Evolutionary conservation across 2,113 vertebrate species (phyloP).

Genomic region (Pao palembangensis): DNA sequence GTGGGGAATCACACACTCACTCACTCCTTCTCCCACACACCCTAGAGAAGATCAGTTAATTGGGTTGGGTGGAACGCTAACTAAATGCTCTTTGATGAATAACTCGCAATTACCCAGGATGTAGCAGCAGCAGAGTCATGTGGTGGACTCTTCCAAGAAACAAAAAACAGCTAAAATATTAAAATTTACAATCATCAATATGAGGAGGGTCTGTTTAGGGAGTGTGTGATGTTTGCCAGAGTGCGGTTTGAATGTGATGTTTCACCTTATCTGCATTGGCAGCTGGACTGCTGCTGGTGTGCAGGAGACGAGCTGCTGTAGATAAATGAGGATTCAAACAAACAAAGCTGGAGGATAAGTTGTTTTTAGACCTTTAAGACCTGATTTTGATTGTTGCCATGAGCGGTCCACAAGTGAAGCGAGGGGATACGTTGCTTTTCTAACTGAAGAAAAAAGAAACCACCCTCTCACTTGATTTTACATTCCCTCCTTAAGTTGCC

Average conservation of each 20-base stretch:
- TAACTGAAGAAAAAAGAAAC: no score
- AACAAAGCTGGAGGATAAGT: not conserved
- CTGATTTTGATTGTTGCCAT: no score
- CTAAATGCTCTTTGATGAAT: conserved; percentile 15
- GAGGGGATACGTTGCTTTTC: no score
- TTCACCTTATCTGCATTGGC: no score
- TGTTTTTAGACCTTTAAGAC: not conserved
- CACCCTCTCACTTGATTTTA: not conserved
- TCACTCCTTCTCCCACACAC: conserved; percentile 28
- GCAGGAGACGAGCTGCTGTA: not conserved
- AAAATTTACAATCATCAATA: not conserved
- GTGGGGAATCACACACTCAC: conserved; percentile 12
- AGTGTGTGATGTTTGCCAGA: not conserved
- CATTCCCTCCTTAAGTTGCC: not conserved
- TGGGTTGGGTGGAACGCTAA: conserved; percentile 12
- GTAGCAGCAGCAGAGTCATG: not conserved
- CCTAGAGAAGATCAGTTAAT: conserved; percentile 14
- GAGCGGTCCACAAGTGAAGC: not conserved
- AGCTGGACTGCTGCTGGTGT: no score
- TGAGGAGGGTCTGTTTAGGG: not conserved
- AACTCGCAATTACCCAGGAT: conserved; percentile 7
- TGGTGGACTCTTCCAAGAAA: not conserved
- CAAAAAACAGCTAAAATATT: not conserved
- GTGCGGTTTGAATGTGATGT: no score
- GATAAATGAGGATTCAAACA: not conserved